phyloP scores from a whole-genome alignment of 2,888 invertebrate genomes.

The Caenorhabditis parvicauda region DNA sequence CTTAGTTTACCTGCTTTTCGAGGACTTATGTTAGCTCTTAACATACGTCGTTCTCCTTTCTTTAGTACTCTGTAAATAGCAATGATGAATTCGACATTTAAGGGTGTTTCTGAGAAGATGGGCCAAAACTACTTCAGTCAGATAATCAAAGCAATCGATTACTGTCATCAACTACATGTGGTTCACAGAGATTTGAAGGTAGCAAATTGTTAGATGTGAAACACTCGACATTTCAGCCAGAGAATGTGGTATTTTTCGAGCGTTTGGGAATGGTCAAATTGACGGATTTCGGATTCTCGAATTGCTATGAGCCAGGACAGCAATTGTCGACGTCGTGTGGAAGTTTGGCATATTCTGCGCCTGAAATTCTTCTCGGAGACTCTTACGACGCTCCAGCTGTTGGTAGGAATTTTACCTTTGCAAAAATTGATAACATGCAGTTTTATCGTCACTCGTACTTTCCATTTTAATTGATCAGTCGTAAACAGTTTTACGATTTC shows the following conservation, averaged over 20 bases:
- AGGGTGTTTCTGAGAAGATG: slow-evolving; percentile 72
- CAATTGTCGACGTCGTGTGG: slow-evolving; percentile 97
- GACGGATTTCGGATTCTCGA: slow-evolving; percentile 97
- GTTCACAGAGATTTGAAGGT: slow-evolving; percentile 86
- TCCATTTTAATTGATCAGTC: too few relatives aligned
- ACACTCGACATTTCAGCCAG: slow-evolving; percentile 70
- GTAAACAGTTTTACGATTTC: not conserved
- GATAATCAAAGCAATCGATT: slow-evolving; percentile 92
- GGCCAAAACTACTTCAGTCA: slow-evolving; percentile 83
- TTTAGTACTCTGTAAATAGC: too few relatives aligned
- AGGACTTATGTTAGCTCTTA: too few relatives aligned
- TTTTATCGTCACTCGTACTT: not conserved
- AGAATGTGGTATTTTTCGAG: slow-evolving; percentile 98
- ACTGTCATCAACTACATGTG: slow-evolving; percentile 89
- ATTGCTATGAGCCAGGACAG: slow-evolving; percentile 84
- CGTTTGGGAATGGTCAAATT: slow-evolving; percentile 92
- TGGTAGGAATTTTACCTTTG: slow-evolving; percentile 69
- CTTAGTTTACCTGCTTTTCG: too few relatives aligned
- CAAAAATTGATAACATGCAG: slow-evolving; percentile 2
- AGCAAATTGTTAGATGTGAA: not conserved
- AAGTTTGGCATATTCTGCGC: slow-evolving; percentile 95
- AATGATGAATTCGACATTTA: too few relatives aligned
- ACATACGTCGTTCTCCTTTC: too few relatives aligned
- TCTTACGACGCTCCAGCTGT: slow-evolving; percentile 98
- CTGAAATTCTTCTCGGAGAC: slow-evolving; percentile 95